Percentiles rank a stretch among this genome's conserved stretches.
These are phyloP conservation scores for Vulpes vulpes DNA, from an alignment of 2,113 vertebrate genomes.

Conservation along the genomic window DNA sequence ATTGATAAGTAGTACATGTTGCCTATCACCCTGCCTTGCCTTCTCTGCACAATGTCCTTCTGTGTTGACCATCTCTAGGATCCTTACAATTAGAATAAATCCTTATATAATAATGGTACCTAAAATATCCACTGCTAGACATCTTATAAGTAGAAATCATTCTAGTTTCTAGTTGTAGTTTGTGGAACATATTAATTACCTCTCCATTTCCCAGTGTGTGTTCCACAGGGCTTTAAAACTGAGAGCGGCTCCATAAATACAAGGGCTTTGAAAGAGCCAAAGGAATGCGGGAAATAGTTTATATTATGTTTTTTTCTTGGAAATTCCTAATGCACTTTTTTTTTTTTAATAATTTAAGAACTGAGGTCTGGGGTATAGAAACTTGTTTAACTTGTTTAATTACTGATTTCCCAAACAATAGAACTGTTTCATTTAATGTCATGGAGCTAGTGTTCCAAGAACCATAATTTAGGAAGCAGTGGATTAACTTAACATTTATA, in stretches of 20 bases:
- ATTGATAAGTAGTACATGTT: not conserved
- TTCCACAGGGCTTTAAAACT: not conserved
- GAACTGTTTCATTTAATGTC: not conserved
- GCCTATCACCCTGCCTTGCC: not conserved
- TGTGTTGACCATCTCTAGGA: not conserved
- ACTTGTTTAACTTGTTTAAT: not conserved
- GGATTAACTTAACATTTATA: not conserved
- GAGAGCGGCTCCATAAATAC: not conserved
- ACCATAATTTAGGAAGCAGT: not conserved
- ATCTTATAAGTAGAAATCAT: not conserved
- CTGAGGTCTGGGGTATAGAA: not conserved
- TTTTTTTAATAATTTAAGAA: conserved; percentile 4
- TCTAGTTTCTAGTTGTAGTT: not conserved
- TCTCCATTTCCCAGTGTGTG: not conserved
- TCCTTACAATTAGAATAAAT: not conserved
- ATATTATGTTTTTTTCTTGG: not conserved
- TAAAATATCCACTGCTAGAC: not conserved
- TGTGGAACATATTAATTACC: not conserved
- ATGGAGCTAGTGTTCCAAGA: not conserved
- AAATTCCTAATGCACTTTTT: not conserved
- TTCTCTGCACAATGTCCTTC: not conserved
- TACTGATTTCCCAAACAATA: not conserved
- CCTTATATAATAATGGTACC: not conserved
- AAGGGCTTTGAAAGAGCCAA: not conserved
- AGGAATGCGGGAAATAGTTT: not conserved